Evolutionary conservation across 2,888 invertebrate genomes (phyloP).

Genomic region (Pelosia muscerda): DNA sequence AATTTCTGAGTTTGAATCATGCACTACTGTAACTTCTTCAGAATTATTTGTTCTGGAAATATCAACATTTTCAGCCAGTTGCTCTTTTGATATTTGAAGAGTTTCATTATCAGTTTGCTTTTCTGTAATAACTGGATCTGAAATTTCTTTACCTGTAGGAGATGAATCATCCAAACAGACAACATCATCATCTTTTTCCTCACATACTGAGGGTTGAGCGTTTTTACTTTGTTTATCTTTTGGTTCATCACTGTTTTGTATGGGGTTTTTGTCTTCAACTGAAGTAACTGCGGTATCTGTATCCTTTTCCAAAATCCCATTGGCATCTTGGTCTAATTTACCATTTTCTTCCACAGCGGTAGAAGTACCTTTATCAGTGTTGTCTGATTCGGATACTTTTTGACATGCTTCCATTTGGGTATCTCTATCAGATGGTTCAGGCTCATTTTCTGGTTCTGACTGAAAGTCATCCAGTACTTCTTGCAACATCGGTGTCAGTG

Average conservation of each 20-base stretch:
- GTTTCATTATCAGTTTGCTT: constrained; percentile 5
- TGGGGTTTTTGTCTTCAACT: neutral
- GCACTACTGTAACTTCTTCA: constrained; percentile 22
- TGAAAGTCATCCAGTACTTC: constrained; percentile 73
- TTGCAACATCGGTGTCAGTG: constrained; percentile 71
- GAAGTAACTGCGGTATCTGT: neutral
- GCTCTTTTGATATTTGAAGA: neutral
- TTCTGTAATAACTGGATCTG: constrained; percentile 18
- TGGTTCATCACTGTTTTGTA: neutral
- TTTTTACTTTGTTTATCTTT: constrained; percentile 11
- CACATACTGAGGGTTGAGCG: neutral
- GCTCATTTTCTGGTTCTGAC: constrained; percentile 70
- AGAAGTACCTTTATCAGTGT: constrained; percentile 29
- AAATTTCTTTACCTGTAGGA: neutral
- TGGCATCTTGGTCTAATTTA: constrained; percentile 25
- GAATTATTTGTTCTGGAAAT: constrained; percentile 12
- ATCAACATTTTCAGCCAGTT: neutral
- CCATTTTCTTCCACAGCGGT: constrained; percentile 35
- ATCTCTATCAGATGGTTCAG: constrained; percentile 62
- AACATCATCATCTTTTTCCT: constrained; percentile 1
- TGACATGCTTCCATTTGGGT: constrained; percentile 65
- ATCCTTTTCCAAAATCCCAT: constrained; percentile 25
- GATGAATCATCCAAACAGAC: neutral
- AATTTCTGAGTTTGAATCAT: constrained; percentile 27
- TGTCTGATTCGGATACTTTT: constrained; percentile 38